Evolutionary conservation across 2,113 vertebrate genomes (phyloP).

Genomic region (Anser brachyrhynchus): DNA sequence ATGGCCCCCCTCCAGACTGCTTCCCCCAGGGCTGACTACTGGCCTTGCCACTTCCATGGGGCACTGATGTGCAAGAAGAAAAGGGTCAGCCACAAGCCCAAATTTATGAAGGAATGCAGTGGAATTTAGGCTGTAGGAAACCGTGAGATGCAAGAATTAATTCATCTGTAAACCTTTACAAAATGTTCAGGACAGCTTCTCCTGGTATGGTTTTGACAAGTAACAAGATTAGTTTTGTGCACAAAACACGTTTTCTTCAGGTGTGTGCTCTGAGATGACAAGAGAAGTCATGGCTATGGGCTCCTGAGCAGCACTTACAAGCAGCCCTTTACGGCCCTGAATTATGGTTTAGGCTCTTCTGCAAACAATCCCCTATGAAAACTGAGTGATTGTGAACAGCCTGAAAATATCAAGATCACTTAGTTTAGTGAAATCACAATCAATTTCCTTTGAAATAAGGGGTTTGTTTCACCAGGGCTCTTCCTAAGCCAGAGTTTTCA

Average conservation of each 20-base stretch:
- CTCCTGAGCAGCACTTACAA: background rate
- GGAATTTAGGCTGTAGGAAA: background rate
- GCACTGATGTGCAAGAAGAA: background rate
- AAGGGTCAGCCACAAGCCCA: background rate
- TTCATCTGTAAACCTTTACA: background rate
- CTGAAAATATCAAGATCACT: background rate
- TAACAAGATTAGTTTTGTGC: background rate
- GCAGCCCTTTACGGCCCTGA: background rate
- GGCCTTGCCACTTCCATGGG: fast-evolving
- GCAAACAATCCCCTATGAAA: background rate
- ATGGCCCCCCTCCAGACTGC: background rate
- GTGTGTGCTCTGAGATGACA: background rate
- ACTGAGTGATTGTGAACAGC: background rate
- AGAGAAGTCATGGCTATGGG: background rate
- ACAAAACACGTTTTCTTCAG: background rate
- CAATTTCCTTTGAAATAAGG: background rate
- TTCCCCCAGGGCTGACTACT: background rate
- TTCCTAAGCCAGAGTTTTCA: background rate
- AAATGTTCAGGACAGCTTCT: background rate
- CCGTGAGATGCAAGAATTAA: background rate
- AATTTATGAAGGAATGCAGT: fast-evolving
- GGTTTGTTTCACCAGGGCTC: background rate
- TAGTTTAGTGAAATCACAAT: background rate
- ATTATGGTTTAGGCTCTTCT: background rate
- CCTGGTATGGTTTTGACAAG: background rate